Conservation (phyloP, 92 coral and sea anemone genomes). For the Porites divaricata region DNA sequence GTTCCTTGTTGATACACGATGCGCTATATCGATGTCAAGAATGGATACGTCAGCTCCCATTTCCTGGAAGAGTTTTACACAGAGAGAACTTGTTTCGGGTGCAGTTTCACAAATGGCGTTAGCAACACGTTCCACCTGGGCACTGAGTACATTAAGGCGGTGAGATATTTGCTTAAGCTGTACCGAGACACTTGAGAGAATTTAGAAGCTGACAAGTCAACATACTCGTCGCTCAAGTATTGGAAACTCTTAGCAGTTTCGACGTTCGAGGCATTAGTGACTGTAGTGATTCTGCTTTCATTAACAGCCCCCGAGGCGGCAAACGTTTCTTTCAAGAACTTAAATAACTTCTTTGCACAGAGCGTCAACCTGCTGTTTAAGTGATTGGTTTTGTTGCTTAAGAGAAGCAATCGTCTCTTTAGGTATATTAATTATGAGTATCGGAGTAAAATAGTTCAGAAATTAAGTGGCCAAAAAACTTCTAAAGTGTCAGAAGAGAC, state of each 20-base stretch:
- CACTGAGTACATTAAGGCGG: neutral
- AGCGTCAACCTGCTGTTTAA: too few species aligned
- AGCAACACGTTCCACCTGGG: neutral
- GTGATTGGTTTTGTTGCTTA: too few species aligned
- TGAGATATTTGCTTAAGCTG: neutral
- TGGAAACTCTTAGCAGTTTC: neutral
- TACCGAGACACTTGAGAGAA: neutral
- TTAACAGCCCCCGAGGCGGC: neutral
- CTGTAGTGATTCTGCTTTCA: neutral
- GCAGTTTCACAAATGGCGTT: slow-evolving; percentile 7
- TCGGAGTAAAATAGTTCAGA: too few species aligned
- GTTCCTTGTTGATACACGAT: too few species aligned
- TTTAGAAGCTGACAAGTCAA: neutral
- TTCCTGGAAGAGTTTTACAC: neutral
- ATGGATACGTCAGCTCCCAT: too few species aligned
- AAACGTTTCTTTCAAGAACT: neutral
- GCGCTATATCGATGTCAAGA: too few species aligned
- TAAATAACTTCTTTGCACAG: neutral
- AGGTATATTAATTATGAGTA: too few species aligned
- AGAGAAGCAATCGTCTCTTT: too few species aligned
- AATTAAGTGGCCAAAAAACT: too few species aligned
- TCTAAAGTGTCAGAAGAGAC: too few species aligned
- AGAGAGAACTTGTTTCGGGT: neutral
- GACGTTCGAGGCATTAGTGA: neutral
- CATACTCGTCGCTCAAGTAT: neutral